A percentile compares a stretch with the other conserved stretches of the same genome.
Conservation (phyloP, 2,113 vertebrate species). For the Muntiacus muntjak region DNA sequence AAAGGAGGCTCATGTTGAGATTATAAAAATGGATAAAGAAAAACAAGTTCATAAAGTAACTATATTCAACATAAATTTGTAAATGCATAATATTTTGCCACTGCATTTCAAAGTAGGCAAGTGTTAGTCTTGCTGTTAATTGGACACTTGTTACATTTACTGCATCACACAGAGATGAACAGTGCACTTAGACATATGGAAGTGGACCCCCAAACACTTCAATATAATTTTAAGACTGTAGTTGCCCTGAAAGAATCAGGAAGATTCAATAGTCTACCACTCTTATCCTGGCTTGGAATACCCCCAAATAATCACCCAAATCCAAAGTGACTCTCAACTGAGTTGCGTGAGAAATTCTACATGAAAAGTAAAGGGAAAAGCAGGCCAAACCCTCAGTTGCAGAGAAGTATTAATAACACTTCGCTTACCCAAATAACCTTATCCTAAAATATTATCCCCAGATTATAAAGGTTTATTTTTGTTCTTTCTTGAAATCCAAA, state of each 20-base stretch:
- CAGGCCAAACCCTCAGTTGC: fast-evolving
- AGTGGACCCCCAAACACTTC: neutral
- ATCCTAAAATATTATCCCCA: neutral
- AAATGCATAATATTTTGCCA: no score
- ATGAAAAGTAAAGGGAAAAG: neutral
- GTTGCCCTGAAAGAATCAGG: neutral
- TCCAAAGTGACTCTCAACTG: neutral
- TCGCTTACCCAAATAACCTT: neutral
- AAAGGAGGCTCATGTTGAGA: neutral
- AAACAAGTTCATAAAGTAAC: neutral
- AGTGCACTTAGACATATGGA: neutral
- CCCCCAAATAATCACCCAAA: neutral
- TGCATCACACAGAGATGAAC: neutral
- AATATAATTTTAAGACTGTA: fast-evolving
- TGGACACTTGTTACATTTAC: fast-evolving
- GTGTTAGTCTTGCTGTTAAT: neutral
- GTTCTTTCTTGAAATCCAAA: neutral
- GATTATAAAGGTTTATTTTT: neutral
- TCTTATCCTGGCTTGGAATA: neutral
- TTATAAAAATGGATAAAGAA: neutral
- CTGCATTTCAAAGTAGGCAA: neutral
- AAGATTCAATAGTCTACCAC: neutral
- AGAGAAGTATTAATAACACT: neutral
- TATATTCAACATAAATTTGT: neutral
- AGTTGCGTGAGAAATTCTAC: neutral